phyloP scores from a whole-genome alignment of 2,888 invertebrate species.

The Latrodectus elegans region DNA sequence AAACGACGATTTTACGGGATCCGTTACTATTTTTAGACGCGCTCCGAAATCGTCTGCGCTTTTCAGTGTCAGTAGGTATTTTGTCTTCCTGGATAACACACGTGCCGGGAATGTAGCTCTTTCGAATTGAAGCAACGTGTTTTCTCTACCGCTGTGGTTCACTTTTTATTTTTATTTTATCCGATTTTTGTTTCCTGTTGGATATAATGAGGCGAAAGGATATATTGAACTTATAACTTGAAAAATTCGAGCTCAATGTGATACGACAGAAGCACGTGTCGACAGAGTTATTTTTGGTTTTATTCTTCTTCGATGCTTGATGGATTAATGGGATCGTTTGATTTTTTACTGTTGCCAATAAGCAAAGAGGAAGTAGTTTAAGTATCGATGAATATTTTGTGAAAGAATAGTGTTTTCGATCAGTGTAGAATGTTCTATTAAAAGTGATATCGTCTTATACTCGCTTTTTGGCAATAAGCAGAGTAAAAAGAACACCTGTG shows the following conservation, averaged over 20 bases:
- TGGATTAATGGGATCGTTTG: not conserved
- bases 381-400: too few species aligned
- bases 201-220: not conserved
- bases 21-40: conserved; percentile 30
- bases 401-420: too few species aligned
- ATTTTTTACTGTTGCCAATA: not conserved
- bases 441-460: too few species aligned
- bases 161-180: not conserved
- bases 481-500: too few species aligned
- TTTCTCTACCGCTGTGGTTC: not conserved
- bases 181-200: not conserved
- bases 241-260: not conserved
- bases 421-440: too few species aligned
- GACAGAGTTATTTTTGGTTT: too few species aligned
- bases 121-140: conserved; percentile 5
- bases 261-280: too few species aligned
- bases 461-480: too few species aligned
- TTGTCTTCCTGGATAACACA: conserved; percentile 5
- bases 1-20: conserved; percentile 32
- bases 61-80: conserved; percentile 20
- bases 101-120: conserved; percentile 11
- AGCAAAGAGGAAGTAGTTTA: not conserved
- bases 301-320: too few species aligned
- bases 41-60: conserved; percentile 41
- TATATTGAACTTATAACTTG: not conserved